Percentiles rank a stretch among this genome's conserved stretches.
Evolutionary conservation across 2,797 vertebrate genomes (phyloP).

Genomic region (Oryzias dopingdopingensis): DNA sequence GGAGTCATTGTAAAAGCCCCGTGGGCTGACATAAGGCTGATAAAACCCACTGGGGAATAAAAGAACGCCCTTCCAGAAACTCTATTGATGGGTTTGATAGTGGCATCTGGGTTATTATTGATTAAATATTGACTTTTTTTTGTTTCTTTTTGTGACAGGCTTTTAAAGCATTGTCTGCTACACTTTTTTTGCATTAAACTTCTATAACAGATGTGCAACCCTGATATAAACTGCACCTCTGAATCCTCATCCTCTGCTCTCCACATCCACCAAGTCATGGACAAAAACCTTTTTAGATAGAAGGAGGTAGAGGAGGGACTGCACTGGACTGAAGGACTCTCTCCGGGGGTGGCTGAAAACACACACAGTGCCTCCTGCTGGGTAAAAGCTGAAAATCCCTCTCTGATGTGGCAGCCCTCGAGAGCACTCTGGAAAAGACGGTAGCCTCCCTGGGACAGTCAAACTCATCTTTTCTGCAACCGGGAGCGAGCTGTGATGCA

Average conservation of each 20-base stretch:
- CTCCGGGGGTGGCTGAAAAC: slow-evolving; percentile 47
- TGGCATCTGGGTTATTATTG: slow-evolving; percentile 75
- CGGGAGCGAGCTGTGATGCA: slow-evolving; percentile 17
- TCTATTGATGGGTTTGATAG: slow-evolving; percentile 76
- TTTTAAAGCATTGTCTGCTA: slow-evolving; percentile 41
- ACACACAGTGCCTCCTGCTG: slow-evolving; percentile 73
- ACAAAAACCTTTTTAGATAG: slow-evolving; percentile 35
- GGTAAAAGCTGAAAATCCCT: slow-evolving; percentile 64
- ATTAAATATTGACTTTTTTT: slow-evolving; percentile 70
- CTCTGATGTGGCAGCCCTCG: slow-evolving; percentile 43
- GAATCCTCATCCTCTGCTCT: slow-evolving; percentile 20
- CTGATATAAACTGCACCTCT: slow-evolving; percentile 5
- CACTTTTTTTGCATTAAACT: too few species aligned
- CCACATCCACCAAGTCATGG: slow-evolving; percentile 27
- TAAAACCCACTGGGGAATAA: slow-evolving; percentile 58
- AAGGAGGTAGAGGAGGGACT: slow-evolving; percentile 38
- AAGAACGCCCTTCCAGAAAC: slow-evolving; percentile 60
- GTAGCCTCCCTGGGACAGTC: slow-evolving; percentile 37
- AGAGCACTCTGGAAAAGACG: slow-evolving; percentile 32
- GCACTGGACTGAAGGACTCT: slow-evolving; percentile 47
- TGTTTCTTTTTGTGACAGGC: slow-evolving; percentile 33
- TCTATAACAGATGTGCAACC: slow-evolving; percentile 5
- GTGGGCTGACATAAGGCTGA: slow-evolving; percentile 56
- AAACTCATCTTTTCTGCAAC: slow-evolving; percentile 32
- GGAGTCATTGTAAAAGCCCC: slow-evolving; percentile 47